Evolutionary conservation across 2,888 invertebrate species (phyloP), one percentile per base, ranked within the genome.

Genomic region (Orthonevra nobilis): DNA sequence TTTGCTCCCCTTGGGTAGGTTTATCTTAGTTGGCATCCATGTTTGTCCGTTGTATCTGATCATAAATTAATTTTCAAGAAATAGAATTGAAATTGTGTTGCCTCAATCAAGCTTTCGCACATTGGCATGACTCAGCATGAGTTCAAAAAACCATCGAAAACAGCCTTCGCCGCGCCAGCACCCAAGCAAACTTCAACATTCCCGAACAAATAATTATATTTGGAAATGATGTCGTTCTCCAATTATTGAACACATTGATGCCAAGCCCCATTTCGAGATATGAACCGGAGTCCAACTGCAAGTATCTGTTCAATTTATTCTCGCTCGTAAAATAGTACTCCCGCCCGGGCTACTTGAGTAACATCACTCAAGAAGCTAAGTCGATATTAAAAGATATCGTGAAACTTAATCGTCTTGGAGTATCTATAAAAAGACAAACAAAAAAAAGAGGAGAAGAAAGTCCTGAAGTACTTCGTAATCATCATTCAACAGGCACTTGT

Each of bases 171-270:
- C n/a, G 40, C 40, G 40, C 14, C 17, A 40, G 10, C n/a, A 20
- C 17, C 40, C n/a, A n/a, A 20, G 23, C 23, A 23, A n/a, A 23
- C 23, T 23, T 23, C 23, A 23, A 23, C 3, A 23, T 23, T n/a
- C n/a, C n/a, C n/a, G n/a, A n/a, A n/a, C n/a, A n/a, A n/a, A n/a
- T 38, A 58, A 70, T 64, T 70, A 70, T 63, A 63, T 75, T 63
- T 44, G 63, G 63, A 64, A 38, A 63, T 58, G 50, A 64, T 63
- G 56, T 50, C 26, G 58, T 64, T 34, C 17, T 50, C 34, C 56
- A 63, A 56, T 68, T 48, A 58, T 68, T 38, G 12, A 48, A 23
- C 48, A 38, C 12, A 56, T 50, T 69, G 12, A 14, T 20, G 61
- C 23, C 36, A 34, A 30, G 17, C 12, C 26, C 20, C 36, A 36